A percentile compares a stretch with the other conserved stretches of the same genome.
These are phyloP conservation scores for Armadillidium nasatum DNA, from an alignment of 1,140 invertebrate genomes.

Conservation along the genomic window DNA sequence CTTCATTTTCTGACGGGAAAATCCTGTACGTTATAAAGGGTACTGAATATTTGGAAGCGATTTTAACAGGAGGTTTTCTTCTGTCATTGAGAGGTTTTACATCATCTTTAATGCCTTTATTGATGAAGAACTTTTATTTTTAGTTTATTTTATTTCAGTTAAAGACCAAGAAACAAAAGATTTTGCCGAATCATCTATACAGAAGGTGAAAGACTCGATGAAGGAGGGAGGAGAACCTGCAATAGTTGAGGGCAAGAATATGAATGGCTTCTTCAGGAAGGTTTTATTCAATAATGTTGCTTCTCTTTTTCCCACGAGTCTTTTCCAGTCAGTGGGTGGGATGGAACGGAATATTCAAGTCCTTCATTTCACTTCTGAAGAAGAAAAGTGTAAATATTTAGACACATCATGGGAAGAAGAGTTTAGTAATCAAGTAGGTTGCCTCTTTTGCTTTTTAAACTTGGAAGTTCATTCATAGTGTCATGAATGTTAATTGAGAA, in stretches of 20 bases:
- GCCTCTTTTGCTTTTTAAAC: neutral
- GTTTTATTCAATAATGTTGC: slow-evolving; percentile 35
- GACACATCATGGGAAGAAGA: slow-evolving; percentile 22
- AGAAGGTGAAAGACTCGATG: slow-evolving; percentile 30
- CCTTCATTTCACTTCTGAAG: slow-evolving; percentile 21
- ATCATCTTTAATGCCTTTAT: neutral
- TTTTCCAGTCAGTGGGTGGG: slow-evolving; percentile 10
- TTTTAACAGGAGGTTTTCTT: neutral
- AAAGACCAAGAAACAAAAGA: slow-evolving; percentile 29
- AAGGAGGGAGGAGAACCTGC: slow-evolving; percentile 12
- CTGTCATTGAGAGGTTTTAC: neutral
- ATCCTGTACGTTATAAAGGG: neutral
- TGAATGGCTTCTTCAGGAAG: slow-evolving; percentile 32
- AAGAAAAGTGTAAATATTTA: slow-evolving; percentile 11
- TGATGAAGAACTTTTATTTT: neutral
- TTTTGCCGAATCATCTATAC: slow-evolving; percentile 27
- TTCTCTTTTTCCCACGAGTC: slow-evolving; percentile 27
- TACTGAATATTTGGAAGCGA: neutral
- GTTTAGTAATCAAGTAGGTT: slow-evolving; percentile 30
- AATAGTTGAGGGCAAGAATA: slow-evolving; percentile 12
- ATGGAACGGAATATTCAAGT: slow-evolving; percentile 31
- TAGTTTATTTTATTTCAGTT: slow-evolving; percentile 10
- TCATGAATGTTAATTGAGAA: too few species aligned
- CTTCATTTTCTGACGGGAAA: neutral
- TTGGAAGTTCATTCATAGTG: too few species aligned